These are phyloP conservation scores for Aldrovandia affinis DNA, from an alignment of 2,797 vertebrate species.

Conservation along the genomic window DNA sequence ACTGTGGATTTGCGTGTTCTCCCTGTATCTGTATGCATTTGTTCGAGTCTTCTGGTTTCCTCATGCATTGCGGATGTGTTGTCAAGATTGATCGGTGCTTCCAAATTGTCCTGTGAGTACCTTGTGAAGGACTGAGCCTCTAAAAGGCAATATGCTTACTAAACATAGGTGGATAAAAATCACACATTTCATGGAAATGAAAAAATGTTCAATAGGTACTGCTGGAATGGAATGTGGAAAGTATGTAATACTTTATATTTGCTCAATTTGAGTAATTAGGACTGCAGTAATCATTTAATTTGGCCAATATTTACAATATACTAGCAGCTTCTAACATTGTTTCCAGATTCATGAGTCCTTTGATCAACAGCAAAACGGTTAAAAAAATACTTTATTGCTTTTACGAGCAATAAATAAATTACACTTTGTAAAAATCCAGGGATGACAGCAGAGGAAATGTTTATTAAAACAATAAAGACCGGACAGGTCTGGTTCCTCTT, in stretches of 20 bases:
- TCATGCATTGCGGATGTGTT: background rate
- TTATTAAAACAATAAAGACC: background rate
- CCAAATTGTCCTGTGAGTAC: background rate
- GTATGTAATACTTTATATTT: background rate
- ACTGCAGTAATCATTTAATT: background rate
- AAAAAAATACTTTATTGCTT: no score
- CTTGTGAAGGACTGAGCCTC: background rate
- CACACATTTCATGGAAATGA: background rate
- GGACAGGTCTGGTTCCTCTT: no score
- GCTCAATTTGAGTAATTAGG: background rate
- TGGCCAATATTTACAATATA: background rate
- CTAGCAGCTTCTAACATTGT: background rate
- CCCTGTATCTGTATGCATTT: background rate
- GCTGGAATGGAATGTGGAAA: no score
- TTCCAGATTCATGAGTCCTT: background rate
- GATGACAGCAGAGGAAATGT: background rate
- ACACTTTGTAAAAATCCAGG: background rate
- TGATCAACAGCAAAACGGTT: background rate
- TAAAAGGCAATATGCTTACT: background rate
- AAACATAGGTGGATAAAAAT: background rate
- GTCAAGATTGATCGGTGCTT: background rate
- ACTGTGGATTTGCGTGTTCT: background rate
- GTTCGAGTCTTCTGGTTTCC: background rate
- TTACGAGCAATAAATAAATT: no score
- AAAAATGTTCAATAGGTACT: no score